A percentile compares a stretch with the other conserved stretches of the same genome.
Evolutionary conservation across 2,888 invertebrate species (phyloP).

Genomic region (Parnassius apollo): DNA sequence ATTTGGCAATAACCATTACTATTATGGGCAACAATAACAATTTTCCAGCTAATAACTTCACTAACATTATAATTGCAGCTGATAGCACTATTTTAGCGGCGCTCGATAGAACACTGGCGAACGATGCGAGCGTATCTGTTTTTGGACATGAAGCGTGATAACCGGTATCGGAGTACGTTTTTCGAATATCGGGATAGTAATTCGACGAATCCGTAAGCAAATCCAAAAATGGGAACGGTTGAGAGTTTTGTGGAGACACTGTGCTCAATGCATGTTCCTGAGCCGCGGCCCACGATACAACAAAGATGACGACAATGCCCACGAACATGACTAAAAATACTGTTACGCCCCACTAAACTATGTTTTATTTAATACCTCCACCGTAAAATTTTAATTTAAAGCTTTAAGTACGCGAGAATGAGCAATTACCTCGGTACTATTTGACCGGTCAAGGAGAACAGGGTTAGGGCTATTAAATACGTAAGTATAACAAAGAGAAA

Average conservation of each 20-base stretch:
- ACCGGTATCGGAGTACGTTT: conserved; percentile 58
- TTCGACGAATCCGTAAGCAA: conserved; percentile 64
- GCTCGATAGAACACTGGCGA: conserved; percentile 67
- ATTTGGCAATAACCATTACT: conserved; percentile 61
- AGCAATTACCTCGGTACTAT: conserved; percentile 56
- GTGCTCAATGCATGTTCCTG: conserved; percentile 64
- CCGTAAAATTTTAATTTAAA: conserved; percentile 70
- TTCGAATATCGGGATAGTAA: conserved; percentile 61
- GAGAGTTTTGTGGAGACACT: conserved; percentile 46
- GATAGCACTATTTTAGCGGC: conserved; percentile 75
- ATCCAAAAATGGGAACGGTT: conserved; percentile 60
- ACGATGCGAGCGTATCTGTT: conserved; percentile 60
- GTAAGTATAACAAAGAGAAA: background rate
- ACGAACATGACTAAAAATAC: conserved; percentile 67
- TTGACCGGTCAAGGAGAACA: conserved; percentile 41
- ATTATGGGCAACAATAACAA: conserved; percentile 64
- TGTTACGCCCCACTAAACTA: conserved; percentile 61
- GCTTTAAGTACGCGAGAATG: conserved; percentile 57
- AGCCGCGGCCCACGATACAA: conserved; percentile 48
- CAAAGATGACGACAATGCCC: conserved; percentile 56
- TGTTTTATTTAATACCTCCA: conserved; percentile 67
- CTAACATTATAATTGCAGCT: conserved; percentile 60
- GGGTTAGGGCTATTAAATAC: conserved; percentile 34
- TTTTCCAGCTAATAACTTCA: conserved; percentile 68
- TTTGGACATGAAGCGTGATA: conserved; percentile 61